phyloP scores from a whole-genome alignment of 1,140 invertebrate species.

The Bicyclus anynana region DNA sequence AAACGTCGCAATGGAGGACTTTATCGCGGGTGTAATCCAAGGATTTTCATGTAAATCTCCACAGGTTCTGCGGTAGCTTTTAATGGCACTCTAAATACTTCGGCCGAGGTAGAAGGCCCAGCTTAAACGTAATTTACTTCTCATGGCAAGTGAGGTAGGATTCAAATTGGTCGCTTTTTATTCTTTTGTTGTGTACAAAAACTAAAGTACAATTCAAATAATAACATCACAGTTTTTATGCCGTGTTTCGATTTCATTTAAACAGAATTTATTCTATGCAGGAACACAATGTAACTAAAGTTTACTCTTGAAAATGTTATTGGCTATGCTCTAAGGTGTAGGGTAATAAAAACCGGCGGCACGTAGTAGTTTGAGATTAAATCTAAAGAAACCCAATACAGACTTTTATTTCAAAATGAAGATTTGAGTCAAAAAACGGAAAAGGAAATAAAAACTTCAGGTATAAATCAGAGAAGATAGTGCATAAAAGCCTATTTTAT shows the following conservation, averaged over 20 bases:
- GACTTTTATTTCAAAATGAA: too few relatives aligned
- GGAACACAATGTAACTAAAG: too few relatives aligned
- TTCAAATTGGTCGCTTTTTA: background rate
- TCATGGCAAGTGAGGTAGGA: slow-evolving; percentile 8
- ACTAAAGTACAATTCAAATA: too few relatives aligned
- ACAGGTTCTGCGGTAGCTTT: slow-evolving; percentile 36
- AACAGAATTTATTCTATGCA: too few relatives aligned
- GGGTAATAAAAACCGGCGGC: too few relatives aligned
- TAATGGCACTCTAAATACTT: slow-evolving; percentile 51
- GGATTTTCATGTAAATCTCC: slow-evolving; percentile 38
- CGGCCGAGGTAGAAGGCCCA: slow-evolving; percentile 26
- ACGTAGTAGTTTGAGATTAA: too few relatives aligned
- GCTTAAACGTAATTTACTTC: slow-evolving; percentile 42
- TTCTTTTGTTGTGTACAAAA: background rate
- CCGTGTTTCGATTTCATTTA: too few relatives aligned
- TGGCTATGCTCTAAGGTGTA: too few relatives aligned
- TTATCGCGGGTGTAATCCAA: slow-evolving; percentile 35
- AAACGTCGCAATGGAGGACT: slow-evolving; percentile 20
- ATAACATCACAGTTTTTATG: too few relatives aligned
- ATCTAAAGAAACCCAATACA: too few relatives aligned
- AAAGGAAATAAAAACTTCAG: slow-evolving; percentile 27
- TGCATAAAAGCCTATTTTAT: slow-evolving; percentile 53
- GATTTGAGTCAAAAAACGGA: slow-evolving; percentile 21
- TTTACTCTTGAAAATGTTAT: too few relatives aligned
- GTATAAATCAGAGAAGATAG: slow-evolving; percentile 54